A percentile compares a stretch with the other conserved stretches of the same genome.
Conservation (phyloP, 2,113 vertebrate species). For the Nesoenas mayeri region DNA sequence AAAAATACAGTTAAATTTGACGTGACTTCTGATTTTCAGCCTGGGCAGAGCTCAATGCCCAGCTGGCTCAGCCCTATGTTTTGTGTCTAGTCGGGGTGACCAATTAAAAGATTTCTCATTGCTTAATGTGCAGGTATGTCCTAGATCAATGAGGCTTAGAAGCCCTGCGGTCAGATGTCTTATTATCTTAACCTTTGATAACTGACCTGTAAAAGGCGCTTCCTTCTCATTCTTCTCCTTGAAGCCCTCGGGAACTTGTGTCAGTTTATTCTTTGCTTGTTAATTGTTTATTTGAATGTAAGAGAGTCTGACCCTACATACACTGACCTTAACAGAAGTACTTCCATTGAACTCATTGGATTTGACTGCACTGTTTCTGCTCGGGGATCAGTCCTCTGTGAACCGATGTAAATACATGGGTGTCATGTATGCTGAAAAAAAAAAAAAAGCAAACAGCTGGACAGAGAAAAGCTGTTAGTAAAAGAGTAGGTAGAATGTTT, state of each 20-base stretch:
- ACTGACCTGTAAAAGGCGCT: background rate
- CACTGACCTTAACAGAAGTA: background rate
- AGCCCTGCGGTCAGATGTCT: background rate
- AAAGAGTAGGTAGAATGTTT: background rate
- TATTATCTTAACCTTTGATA: constrained; percentile 1
- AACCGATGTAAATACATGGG: background rate
- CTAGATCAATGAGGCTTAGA: constrained; percentile 26
- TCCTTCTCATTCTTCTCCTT: background rate
- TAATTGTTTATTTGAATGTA: background rate
- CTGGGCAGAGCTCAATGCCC: background rate
- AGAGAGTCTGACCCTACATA: background rate
- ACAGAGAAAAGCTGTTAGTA: background rate
- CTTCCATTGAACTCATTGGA: background rate
- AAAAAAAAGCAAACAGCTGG: background rate
- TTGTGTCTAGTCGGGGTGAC: background rate
- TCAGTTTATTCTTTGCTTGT: background rate
- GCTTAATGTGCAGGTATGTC: background rate
- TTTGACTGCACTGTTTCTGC: background rate
- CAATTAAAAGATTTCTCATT: constrained; percentile 26
- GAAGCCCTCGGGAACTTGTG: background rate
- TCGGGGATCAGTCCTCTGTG: background rate
- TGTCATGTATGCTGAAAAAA: background rate
- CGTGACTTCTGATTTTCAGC: background rate
- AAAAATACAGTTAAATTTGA: background rate
- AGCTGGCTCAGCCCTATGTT: background rate